Percentiles rank a stretch among this genome's conserved stretches.
phyloP scores from a whole-genome alignment of 2,888 invertebrate genomes.

The Idaea aversata region DNA sequence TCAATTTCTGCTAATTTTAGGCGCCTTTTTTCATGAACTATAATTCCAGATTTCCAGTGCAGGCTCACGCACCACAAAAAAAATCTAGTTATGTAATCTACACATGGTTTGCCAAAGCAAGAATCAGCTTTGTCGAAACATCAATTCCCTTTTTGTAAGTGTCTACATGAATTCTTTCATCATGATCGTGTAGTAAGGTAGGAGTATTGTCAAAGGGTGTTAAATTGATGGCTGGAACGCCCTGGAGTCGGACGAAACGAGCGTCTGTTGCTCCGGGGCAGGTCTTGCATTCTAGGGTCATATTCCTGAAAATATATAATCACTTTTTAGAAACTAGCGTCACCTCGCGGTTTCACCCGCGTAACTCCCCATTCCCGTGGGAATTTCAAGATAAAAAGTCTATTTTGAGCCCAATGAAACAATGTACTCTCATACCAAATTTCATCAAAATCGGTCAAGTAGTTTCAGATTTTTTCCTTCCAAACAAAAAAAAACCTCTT shows the following conservation, averaged over 20 bases:
- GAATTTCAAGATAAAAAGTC: no score
- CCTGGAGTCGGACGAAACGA: slow-evolving; percentile 86
- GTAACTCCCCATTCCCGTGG: no score
- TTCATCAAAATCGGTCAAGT: no score
- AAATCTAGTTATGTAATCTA: no score
- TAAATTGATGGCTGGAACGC: slow-evolving; percentile 89
- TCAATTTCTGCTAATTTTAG: no score
- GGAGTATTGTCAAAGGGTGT: slow-evolving; percentile 90
- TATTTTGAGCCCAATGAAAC: no score
- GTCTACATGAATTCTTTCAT: slow-evolving; percentile 88
- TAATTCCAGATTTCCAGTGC: no score
- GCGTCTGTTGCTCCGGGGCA: slow-evolving; percentile 95
- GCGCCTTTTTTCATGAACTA: no score
- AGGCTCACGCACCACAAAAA: no score
- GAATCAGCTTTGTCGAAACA: slow-evolving; percentile 85
- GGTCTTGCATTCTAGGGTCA: slow-evolving; percentile 59
- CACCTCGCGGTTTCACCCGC: no score
- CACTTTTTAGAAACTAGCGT: neutral
- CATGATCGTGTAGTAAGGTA: slow-evolving; percentile 88
- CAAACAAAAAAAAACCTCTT: neutral
- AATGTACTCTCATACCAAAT: no score
- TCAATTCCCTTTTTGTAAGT: slow-evolving; percentile 87
- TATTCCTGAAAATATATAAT: slow-evolving; percentile 41
- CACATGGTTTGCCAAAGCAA: slow-evolving; percentile 78
- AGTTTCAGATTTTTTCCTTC: no score